A percentile compares a stretch with the other conserved stretches of the same genome.
These are phyloP conservation scores for Bibio marci DNA, from an alignment of 2,888 invertebrate species.

Conservation along the genomic window DNA sequence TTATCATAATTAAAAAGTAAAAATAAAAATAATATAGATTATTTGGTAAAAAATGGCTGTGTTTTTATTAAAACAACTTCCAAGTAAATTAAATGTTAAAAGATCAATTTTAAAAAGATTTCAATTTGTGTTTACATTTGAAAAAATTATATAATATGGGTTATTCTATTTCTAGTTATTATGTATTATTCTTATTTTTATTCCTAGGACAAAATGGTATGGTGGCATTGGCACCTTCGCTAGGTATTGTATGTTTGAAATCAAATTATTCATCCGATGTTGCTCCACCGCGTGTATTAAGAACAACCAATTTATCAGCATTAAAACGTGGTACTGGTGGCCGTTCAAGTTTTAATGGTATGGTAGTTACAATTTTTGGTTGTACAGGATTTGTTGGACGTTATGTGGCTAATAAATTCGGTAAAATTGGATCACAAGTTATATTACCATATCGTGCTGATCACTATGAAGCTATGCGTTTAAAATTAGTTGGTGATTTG, in stretches of 20 bases:
- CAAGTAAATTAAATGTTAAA: no score
- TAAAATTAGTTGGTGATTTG: slow-evolving; percentile 82
- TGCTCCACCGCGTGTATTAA: slow-evolving; percentile 21
- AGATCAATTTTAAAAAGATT: no score
- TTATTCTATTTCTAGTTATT: no score
- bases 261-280: slow-evolving; percentile 5
- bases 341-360: slow-evolving; percentile 88
- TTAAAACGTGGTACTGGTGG: slow-evolving; percentile 79
- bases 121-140: no score
- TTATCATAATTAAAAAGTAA: no score
- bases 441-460: slow-evolving; percentile 88
- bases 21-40: no score
- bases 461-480: slow-evolving; percentile 52
- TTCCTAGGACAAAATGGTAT: neutral
- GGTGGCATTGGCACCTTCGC: slow-evolving; percentile 5
- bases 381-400: slow-evolving; percentile 77
- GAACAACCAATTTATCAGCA: slow-evolving; percentile 40
- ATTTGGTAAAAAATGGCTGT: no score
- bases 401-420: slow-evolving; percentile 76
- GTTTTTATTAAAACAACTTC: no score
- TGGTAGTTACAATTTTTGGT: slow-evolving; percentile 97
- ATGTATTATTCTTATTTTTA: neutral
- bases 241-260: slow-evolving; percentile 5
- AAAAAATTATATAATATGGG: no score
- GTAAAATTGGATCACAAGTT: slow-evolving; percentile 72